phyloP scores from a whole-genome alignment of 1,140 invertebrate species.

The Drosophila tristis region DNA sequence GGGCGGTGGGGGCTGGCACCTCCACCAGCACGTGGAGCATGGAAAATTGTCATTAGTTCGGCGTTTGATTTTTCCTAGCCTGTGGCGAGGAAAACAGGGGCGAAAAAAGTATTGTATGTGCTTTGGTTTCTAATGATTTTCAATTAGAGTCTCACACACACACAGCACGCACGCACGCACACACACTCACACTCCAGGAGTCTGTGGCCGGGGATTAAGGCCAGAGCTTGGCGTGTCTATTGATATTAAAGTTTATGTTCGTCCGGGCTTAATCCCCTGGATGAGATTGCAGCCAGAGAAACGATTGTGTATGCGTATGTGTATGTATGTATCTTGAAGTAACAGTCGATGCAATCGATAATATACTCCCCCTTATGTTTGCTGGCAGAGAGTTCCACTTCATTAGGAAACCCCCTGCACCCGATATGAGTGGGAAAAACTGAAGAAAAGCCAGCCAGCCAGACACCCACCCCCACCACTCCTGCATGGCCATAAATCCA shows the following conservation, averaged over 20 bases:
- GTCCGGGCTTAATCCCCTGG: neutral
- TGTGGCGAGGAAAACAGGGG: slow-evolving; percentile 6
- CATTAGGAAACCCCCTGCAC: neutral
- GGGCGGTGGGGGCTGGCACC: slow-evolving; percentile 11
- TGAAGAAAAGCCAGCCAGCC: slow-evolving; percentile 50
- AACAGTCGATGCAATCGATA: too few relatives aligned
- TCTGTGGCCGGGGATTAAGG: slow-evolving; percentile 30
- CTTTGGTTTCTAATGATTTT: slow-evolving; percentile 72
- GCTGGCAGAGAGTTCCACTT: too few relatives aligned
- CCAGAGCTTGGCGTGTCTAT: slow-evolving; percentile 14
- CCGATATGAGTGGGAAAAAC: slow-evolving; percentile 20
- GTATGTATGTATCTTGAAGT: too few relatives aligned
- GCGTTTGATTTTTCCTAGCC: slow-evolving; percentile 62
- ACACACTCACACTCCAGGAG: too few relatives aligned
- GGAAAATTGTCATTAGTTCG: slow-evolving; percentile 81
- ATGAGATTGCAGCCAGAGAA: slow-evolving; percentile 6
- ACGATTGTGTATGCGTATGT: too few relatives aligned
- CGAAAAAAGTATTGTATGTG: slow-evolving; percentile 50
- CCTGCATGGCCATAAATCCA: slow-evolving; percentile 67
- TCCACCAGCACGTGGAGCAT: slow-evolving; percentile 65
- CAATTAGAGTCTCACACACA: slow-evolving; percentile 64
- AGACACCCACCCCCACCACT: slow-evolving; percentile 37
- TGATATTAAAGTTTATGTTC: slow-evolving; percentile 16
- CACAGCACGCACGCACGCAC: neutral
- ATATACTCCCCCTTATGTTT: too few relatives aligned